Base-by-base conservation (phyloP, 2,888 invertebrate species). In the Dolomedes plantarius region DNA sequence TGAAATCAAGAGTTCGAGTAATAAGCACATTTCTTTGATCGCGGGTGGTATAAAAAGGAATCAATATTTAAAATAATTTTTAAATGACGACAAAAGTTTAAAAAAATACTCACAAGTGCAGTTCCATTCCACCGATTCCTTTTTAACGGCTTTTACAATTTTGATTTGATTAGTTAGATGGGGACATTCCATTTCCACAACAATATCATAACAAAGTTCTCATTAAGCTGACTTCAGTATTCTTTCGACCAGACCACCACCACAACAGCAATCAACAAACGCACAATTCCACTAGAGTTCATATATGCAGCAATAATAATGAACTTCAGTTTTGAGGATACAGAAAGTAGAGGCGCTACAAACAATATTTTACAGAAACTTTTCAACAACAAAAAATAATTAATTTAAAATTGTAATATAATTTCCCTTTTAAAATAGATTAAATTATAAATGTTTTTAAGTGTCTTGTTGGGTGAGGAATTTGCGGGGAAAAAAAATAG, bases 151-250 rank as follows among this genome's bases (percentile, higher is more conserved):
- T 88, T 90, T 89, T 87, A 90, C 89, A 67, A 91, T 89, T 89
- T 90, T 90, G 86, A 90, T 91, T 89, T 90, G 90, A 89, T 90
- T 90, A 86, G 90, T 90, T 88, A 91, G 89, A 90, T 91, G 91
- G 67, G 91, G 90, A 89, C 91, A 91, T 90, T 91, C 91, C 91
- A 91, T 91, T 88, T 85, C 86, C 36, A 41, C n/a, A 41, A n/a
- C 11, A 29, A 75, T 78, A 82, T 67, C 81, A 69, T 75, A 85
- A 68, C 68, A 68, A 80, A 74, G 73, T 81, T 74, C 28, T 31
- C 72, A 85, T 85, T 39, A 72, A 77, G 19, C 41, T 28, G 23
- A 9, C 28, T 39, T 28, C 19, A 7, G 13, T 36, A n/a, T 27
- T 41, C 69, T 39, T 41, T 69, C 41, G 69, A 41, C 41, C 69